Base-by-base conservation (phyloP, 2,888 invertebrate species). In the Empis stercorea region DNA sequence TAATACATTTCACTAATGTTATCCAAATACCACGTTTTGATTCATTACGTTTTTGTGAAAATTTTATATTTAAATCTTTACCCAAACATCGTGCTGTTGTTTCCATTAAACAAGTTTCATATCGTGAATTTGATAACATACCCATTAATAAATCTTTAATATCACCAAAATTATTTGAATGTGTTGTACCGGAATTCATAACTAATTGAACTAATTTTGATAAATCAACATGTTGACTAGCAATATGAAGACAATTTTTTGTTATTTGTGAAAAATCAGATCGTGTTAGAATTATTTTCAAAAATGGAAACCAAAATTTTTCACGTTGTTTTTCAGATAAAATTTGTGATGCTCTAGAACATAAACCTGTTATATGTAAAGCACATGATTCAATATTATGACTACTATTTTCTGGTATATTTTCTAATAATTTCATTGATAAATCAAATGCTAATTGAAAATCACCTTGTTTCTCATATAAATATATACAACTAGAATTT, bases 381-480 rank as follows among this genome's bases (percentile, higher is more conserved):
- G 61, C 62, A 45, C 50, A 55, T 14, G 52, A 54, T 45, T 57
- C 50, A 27, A 9, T 27, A n/a, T 40, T 20, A n/a, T n/a, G 4
- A 4, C 57, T 59, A 11, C 54, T 51, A 3, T 54, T 47, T 27
- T 56, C 55, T 13, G 76, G 60, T 47, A 69, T 52, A 3, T 54
- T 46, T 27, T 56, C 55, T 13, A 76, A 61, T 47, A 69, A 57
- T 32, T 71, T 68, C 51, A 80, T 64, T 7, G 79, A 67, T 50
- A 85, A 66, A 48, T 78, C 73, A 59, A 86, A 80, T 3, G 87
- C 85, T 57, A 76, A 78, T 56, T 76, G 73, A 62, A 81, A 80
- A 63, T 86, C 81, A 11, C 85, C 84, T 51, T 79, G 74, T 62
- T 81, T 78, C 64, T 88, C 88, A 52, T 87, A 70, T 45, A 89